Conservation (phyloP, 2,113 vertebrate species). For the Agapornis roseicollis region DNA sequence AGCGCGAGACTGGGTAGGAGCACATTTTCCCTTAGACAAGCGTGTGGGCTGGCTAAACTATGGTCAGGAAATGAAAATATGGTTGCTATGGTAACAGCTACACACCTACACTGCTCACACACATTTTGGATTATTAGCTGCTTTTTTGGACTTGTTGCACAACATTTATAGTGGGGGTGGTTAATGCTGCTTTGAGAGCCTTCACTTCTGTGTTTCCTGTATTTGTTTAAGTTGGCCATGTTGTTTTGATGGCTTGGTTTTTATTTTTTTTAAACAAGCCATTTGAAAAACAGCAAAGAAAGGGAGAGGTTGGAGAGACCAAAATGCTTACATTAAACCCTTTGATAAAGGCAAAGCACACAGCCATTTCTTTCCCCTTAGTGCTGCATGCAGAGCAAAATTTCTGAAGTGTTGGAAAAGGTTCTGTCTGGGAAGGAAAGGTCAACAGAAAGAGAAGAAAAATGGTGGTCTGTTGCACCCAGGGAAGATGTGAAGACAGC, state of each 20-base stretch:
- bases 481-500: neutral
- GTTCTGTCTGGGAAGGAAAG: neutral
- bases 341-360: neutral
- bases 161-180: neutral
- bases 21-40: constrained; percentile 23
- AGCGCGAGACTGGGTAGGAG: neutral
- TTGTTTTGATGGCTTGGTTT: neutral
- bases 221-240: constrained; percentile 35
- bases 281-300: neutral
- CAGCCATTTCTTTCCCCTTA: neutral
- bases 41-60: constrained; percentile 29
- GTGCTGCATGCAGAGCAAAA: neutral
- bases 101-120: constrained; percentile 44
- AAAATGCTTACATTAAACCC: neutral
- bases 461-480: neutral
- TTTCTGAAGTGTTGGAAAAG: constrained; percentile 5
- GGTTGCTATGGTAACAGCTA: constrained; percentile 45
- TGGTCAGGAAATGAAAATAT: constrained; percentile 45
- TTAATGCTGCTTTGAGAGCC: neutral
- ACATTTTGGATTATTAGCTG: constrained; percentile 18
- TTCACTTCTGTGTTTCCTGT: constrained; percentile 40
- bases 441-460: neutral
- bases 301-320: neutral
- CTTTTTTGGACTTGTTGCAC: neutral
- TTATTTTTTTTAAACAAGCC: neutral